Base-by-base conservation (phyloP, 2,888 invertebrate species). In the Cheilosia urbana region DNA sequence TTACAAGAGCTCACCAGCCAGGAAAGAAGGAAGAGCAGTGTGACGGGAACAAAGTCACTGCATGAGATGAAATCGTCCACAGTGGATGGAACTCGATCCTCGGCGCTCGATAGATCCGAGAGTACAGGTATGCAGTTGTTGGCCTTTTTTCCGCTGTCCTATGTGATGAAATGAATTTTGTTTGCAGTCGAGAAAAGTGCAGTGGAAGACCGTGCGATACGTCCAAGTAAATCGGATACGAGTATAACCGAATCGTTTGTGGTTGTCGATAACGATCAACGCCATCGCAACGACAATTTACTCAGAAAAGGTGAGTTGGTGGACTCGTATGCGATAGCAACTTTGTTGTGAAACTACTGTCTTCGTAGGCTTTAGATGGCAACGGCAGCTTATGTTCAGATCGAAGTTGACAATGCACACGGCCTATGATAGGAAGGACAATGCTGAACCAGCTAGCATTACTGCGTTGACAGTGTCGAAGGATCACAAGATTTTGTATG, bases 401-500 rank as follows among this genome's bases (percentile, higher is more conserved):
- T 98, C 98, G 91, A 98, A 98, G 93, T 93, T 99, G 88, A 99
- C 98, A 15, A 98, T 99, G 98, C 98, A 98, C 92, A 98, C 98
- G 73, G 98, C 98, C 77, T 98, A 97, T 92, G 98, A 98, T 93
- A 94, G 99, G 51, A 97, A 98, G 90, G 99, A 99, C 93, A 99
- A 99, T 93, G 96, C 97, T 0, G 97, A 98, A 91, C 99, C 99
- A 79, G 99, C 99, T 37, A 97, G 98, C 87, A 97, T 99, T 87
- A 99, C 99, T 24, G 96, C 98, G 58, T 94, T 99, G 34, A 97
- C 97, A 53, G 97, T 99, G 69, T 98, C 99, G 53, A 96, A 95
- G 95, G 93, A 93, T 90, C 94, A 94, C 57, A 93, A 94, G 88
- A 94, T 94, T 0, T 93, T 95, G 19, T 92, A 92, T 90, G 92